phyloP scores from a whole-genome alignment of 2,888 invertebrate genomes.

The Operophtera brumata region DNA sequence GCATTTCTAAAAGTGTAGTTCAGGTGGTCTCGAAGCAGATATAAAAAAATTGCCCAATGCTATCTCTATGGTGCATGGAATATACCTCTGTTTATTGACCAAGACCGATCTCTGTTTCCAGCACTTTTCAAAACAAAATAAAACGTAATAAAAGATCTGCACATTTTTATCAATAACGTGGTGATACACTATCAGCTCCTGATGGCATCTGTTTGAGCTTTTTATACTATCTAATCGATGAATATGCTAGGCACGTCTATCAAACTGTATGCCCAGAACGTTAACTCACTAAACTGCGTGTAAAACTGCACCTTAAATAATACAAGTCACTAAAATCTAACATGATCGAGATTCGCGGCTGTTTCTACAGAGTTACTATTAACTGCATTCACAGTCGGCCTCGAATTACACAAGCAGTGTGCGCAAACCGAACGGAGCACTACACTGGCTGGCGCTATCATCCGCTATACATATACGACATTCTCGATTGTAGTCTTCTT shows the following conservation, averaged over 20 bases:
- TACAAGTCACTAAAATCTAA: constrained; percentile 54
- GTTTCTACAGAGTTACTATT: constrained; percentile 50
- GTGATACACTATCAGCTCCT: constrained; percentile 48
- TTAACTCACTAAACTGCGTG: constrained; percentile 51
- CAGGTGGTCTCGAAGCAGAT: background rate
- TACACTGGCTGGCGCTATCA: constrained; percentile 64
- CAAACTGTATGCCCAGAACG: constrained; percentile 32
- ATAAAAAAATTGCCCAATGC: background rate
- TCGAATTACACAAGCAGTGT: constrained; percentile 67
- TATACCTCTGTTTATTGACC: constrained; percentile 15
- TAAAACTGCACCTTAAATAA: constrained; percentile 39
- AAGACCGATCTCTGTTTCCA: constrained; percentile 9
- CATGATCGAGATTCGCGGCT: constrained; percentile 60
- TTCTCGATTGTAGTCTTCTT: constrained; percentile 60
- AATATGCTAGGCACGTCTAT: constrained; percentile 46
- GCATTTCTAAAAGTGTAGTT: constrained; percentile 52
- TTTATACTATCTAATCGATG: constrained; percentile 49
- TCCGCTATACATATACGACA: constrained; percentile 62
- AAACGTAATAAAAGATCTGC: constrained; percentile 44
- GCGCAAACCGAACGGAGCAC: constrained; percentile 65
- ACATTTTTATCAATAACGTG: constrained; percentile 56
- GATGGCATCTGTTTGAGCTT: constrained; percentile 48
- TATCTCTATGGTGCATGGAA: constrained; percentile 7
- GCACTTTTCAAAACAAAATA: constrained; percentile 34
- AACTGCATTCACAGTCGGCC: constrained; percentile 63